Base-by-base conservation (phyloP, 2,797 vertebrate species). In the Podarcis lilfordi region DNA sequence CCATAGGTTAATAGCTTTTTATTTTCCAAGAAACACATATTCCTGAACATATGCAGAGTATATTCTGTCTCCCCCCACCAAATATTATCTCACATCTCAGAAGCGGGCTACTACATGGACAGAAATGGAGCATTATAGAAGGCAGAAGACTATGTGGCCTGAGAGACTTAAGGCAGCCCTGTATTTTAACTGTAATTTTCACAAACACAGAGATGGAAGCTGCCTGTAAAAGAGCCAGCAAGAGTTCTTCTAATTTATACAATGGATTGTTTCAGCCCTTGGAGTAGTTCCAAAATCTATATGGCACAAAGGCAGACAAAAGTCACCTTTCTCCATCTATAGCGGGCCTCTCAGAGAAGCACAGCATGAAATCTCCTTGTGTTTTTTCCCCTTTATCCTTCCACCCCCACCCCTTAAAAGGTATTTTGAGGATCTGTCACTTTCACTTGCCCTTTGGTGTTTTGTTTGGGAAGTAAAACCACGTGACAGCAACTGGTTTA, bases 241-340 rank as follows among this genome's bases (percentile, higher is more conserved):
- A 64, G 83, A 81, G 55, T 81, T 89, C 77, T 85, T 89, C 78
- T 81, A 89, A 85, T 89, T 89, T 83, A 89, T 85, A 68, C n/a
- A 37, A 89, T 85, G 40, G 83, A 89, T 89, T 89, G 69, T 80
- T 89, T 89, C 79, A 66, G 88, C 59, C 59, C 77, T 81, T 85
- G 88, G 88, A 89, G 10, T 75, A 37, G 23, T 89, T 89, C 88
- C 88, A 89, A 68, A 89, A 89, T 89, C 88, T 76, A 85, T 89
- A 85, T 37, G 79, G 55, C 32, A 76, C 77, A 89, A 89, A 89
- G 88, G 69, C 88, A 89, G 69, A 85, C 69, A 89, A 85, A 89
- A 89, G 88, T 89, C 88, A 89, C 79, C 4, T 61, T 23, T 86
- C 1, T 76, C 1, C n/a, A 23, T 17, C 13, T 76, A 3, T 32